Evolutionary conservation across 1,140 invertebrate genomes (phyloP), one percentile per base, ranked within the genome.

Genomic region (Palaemon carinicauda): DNA sequence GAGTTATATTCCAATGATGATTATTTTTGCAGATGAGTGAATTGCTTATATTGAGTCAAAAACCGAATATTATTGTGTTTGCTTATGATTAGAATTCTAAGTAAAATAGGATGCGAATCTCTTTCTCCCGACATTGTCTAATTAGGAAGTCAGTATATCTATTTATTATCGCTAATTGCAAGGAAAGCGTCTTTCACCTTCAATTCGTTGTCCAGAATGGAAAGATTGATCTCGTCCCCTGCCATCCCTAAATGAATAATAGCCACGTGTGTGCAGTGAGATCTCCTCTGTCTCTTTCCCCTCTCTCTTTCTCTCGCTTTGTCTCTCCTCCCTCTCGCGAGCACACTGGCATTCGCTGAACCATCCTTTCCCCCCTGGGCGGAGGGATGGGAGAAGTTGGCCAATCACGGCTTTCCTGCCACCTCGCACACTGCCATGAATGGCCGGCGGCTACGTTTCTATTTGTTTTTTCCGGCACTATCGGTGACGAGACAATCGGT

Each of bases 381-480:
- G 24, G 24, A 10, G 24, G 24, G 24, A 27, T 31, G 29, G 29
- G n/a, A 24, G 19, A 24, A 19, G 41, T 33, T 50, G 24, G n/a
- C 81, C 50, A 82, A 82, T 82, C 81, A 82, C 69, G 69, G 54
- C 50, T 52, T n/a, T 27, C 24, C 81, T 31, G 81, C 24, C 50
- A 29, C 33, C 24, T 69, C 31, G 54, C 69, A 71, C 21, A 29
- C 24, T 82, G 81, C 81, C 81, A 82, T 82, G 81, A 74, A 50
- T 31, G 50, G 21, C 81, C 27, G 24, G 69, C 69, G 12, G 79
- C 33, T 27, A 14, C 50, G 27, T 24, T 24, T 54, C 52, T 29
- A 9, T 24, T n/a, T 74, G 29, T 5, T 53, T 50, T 53, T 53
- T 27, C n/a, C 27, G 19, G 1, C 15, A 12, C 27, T 75, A 21